Conservation (phyloP, 1,140 invertebrate genomes). For the Atta colombica region DNA sequence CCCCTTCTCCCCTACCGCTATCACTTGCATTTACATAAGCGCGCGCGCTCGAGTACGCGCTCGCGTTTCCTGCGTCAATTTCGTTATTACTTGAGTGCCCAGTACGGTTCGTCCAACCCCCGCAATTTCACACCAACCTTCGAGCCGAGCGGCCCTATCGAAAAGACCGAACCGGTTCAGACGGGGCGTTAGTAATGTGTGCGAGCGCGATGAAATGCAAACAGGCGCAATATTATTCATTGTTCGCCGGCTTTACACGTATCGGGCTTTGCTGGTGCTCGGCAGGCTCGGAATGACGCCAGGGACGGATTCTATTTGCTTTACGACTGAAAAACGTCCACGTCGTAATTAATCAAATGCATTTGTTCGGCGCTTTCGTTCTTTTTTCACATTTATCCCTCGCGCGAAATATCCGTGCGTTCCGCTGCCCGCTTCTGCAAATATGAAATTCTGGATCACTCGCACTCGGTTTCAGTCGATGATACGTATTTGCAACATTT, state of each 20-base stretch:
- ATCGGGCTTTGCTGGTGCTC: slow-evolving; percentile 44
- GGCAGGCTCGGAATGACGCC: slow-evolving; percentile 55
- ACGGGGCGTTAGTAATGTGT: slow-evolving; percentile 63
- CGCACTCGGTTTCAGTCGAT: slow-evolving; percentile 14
- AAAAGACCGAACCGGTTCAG: slow-evolving; percentile 61
- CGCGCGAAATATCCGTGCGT: slow-evolving; percentile 28
- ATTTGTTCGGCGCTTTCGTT: slow-evolving; percentile 7
- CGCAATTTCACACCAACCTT: slow-evolving; percentile 44
- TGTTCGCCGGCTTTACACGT: slow-evolving; percentile 53
- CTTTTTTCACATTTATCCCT: slow-evolving; percentile 18
- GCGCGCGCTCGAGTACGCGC: slow-evolving; percentile 31
- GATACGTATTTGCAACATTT: slow-evolving; percentile 40
- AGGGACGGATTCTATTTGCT: slow-evolving; percentile 58
- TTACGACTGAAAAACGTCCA: slow-evolving; percentile 49
- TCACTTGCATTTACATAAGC: slow-evolving; percentile 73
- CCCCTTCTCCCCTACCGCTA: slow-evolving; percentile 43
- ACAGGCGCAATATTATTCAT: slow-evolving; percentile 63
- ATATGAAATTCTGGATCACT: slow-evolving; percentile 1
- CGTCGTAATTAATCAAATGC: slow-evolving; percentile 59
- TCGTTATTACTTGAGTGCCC: slow-evolving; percentile 76
- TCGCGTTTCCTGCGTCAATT: slow-evolving; percentile 70
- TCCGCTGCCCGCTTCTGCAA: slow-evolving; percentile 9
- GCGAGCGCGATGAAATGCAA: slow-evolving; percentile 65
- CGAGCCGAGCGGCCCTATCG: slow-evolving; percentile 16
- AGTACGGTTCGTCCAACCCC: slow-evolving; percentile 31